Evolutionary conservation across 2,113 vertebrate species (phyloP), one percentile per base, ranked within the genome.

Genomic region (Pluvianellus socialis): DNA sequence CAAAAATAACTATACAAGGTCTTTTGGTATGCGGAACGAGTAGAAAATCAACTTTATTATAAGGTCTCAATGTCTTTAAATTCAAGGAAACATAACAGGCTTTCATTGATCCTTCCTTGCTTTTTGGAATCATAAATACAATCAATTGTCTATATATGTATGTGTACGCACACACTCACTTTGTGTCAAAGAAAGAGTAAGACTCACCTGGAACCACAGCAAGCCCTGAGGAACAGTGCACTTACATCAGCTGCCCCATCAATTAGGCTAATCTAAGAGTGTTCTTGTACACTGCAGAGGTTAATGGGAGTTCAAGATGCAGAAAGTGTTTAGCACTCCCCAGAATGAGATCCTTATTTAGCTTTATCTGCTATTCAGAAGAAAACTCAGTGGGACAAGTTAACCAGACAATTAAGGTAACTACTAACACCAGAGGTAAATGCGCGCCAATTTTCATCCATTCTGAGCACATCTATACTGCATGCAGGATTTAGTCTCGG

Each of bases 1-100:
- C 53, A 70, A 87, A 92, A 95, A 92, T 85, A 91, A 94, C 92
- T 95, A 87, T 10, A 85, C 45, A 32, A 76, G 45, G 20, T 75
- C 74, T 65, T 92, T 94, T 52, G 66, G 63, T 88, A 91, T 95
- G 88, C 94, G 91, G 66, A 92, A 70, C 7, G 15, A 85, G 70
- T 47, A 87, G 70, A 80, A 96, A 76, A 92, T 30, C 66, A 75
- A 55, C 4, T 2, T 44, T 55, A 42, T 73, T 92, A 14, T 30
- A 68, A 81, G 14, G 56, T 75, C 65, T 89, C 68, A 65, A 28
- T 47, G 35, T 68, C 27, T 96, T 89, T 47, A 74, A 86, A 92
- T 81, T 87, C 56, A 92, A 50, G 49, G 49, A 50, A 91, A 65
- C 8, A 13, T 44, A 94, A 58, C 33, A 79, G 20, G 15, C 21